Base-by-base conservation (phyloP, 2,888 invertebrate genomes). In the Morpho helenor region DNA sequence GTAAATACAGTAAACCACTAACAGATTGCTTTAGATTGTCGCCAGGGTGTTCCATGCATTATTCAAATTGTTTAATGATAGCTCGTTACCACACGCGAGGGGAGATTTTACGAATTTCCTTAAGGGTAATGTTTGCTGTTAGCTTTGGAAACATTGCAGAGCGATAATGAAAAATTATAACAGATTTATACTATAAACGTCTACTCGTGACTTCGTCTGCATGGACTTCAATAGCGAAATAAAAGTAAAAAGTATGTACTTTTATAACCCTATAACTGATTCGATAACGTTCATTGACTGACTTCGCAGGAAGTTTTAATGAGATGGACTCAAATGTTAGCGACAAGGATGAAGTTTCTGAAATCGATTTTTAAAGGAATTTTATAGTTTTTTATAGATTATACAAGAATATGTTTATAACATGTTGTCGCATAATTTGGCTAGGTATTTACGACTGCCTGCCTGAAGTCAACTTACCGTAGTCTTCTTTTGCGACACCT, bases 11-110 rank as follows among this genome's bases (percentile, higher is more conserved):
- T 10, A 7, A 44, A 7, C 31, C 31, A 10, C 31, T 5, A 31
- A n/a, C 22, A 48, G 9, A 23, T 31, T 53, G 52, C 22, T 9
- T 46, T n/a, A 46, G 45, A 53, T 53, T 46, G 46, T 9, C 22
- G 46, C n/a, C 43, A 23, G 23, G 23, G 40, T 74, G 74, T 79
- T 23, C 77, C 79, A 82, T 83, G 79, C 80, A 80, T 84, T 82
- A 85, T 84, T 84, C 82, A 84, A 81, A 83, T 79, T 71, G 77
- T 73, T 76, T 75, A 78, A 76, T 79, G 78, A 79, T 79, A 74
- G 69, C 69, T 52, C 52, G 46, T 52, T 46, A 52, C 45, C 9
- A 45, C 22, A 9, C 52, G 45, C 52, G 39, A 45, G 54, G 63
- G 66, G 70, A 70, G 72, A 71, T 70, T 69, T 69, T 73, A 75